Evolutionary conservation across 2,888 invertebrate genomes (phyloP).

Genomic region (Hypomecis punctinalis): DNA sequence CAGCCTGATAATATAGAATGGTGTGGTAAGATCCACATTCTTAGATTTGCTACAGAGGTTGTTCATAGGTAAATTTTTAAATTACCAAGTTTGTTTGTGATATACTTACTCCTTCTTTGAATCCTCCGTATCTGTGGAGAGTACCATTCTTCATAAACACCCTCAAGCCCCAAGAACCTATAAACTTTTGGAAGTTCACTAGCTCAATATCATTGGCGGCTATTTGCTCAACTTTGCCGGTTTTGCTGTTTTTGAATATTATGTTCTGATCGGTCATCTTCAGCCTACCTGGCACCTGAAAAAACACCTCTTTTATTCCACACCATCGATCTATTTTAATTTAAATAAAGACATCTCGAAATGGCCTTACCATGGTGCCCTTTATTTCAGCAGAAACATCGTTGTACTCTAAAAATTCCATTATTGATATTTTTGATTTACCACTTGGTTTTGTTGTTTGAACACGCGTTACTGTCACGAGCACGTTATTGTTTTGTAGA

Average conservation of each 20-base stretch:
- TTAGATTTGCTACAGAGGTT: not conserved
- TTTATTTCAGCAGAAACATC: constrained; percentile 94
- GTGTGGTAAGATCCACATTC: too few species aligned
- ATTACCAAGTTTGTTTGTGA: not conserved
- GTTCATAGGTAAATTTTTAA: not conserved
- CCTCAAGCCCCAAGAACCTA: constrained; percentile 95
- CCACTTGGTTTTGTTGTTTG: not conserved
- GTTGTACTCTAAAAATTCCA: constrained; percentile 95
- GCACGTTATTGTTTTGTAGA: constrained; percentile 9
- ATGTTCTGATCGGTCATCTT: constrained; percentile 96
- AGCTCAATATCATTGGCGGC: constrained; percentile 93
- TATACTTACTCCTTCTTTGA: constrained; percentile 91
- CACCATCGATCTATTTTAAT: not conserved
- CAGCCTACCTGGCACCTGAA: constrained; percentile 94
- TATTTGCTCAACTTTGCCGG: constrained; percentile 98
- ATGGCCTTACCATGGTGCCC: constrained; percentile 91
- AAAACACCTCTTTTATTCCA: constrained; percentile 24
- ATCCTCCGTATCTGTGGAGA: constrained; percentile 96
- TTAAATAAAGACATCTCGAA: too few species aligned
- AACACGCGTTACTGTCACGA: constrained; percentile 1
- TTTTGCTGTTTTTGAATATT: constrained; percentile 97
- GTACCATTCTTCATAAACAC: constrained; percentile 95
- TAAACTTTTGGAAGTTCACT: constrained; percentile 96
- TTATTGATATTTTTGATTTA: constrained; percentile 50
- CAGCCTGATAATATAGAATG: too few species aligned